These are phyloP conservation scores for Sipha maydis DNA, from an alignment of 2,888 invertebrate species.

Conservation along the genomic window DNA sequence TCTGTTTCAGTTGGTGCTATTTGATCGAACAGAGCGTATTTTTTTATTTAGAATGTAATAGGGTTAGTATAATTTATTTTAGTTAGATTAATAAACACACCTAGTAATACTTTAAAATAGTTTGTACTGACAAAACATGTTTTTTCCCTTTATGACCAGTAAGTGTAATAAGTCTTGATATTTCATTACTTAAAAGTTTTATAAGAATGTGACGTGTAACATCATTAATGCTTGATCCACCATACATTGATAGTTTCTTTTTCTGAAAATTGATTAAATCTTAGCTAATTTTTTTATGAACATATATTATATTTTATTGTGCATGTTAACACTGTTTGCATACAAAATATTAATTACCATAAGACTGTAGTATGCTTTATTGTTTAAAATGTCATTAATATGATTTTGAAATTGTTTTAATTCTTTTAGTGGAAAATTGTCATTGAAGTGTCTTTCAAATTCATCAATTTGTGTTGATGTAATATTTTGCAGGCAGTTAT, in stretches of 20 bases:
- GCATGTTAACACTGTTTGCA: background rate
- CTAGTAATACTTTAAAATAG: constrained; percentile 29
- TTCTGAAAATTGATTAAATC: constrained; percentile 10
- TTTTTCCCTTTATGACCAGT: constrained; percentile 14
- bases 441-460: constrained; percentile 22
- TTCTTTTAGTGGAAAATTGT: constrained; percentile 1
- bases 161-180: constrained; percentile 4
- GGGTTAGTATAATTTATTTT: constrained; percentile 17
- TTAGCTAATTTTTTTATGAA: background rate
- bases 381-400: constrained; percentile 26
- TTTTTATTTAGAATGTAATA: constrained; percentile 5
- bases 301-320: constrained; percentile 18
- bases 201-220: constrained; percentile 18
- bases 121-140: constrained; percentile 16
- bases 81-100: background rate
- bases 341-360: constrained; percentile 18
- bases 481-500: background rate
- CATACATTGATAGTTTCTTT: constrained; percentile 9
- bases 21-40: background rate
- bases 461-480: constrained; percentile 10
- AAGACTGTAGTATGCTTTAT: constrained; percentile 26
- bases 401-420: constrained; percentile 31
- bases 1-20: background rate
- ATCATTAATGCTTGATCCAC: constrained; percentile 24
- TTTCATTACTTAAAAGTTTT: constrained; percentile 18